phyloP scores from a whole-genome alignment of 2,113 vertebrate genomes.

The Albula goreensis region DNA sequence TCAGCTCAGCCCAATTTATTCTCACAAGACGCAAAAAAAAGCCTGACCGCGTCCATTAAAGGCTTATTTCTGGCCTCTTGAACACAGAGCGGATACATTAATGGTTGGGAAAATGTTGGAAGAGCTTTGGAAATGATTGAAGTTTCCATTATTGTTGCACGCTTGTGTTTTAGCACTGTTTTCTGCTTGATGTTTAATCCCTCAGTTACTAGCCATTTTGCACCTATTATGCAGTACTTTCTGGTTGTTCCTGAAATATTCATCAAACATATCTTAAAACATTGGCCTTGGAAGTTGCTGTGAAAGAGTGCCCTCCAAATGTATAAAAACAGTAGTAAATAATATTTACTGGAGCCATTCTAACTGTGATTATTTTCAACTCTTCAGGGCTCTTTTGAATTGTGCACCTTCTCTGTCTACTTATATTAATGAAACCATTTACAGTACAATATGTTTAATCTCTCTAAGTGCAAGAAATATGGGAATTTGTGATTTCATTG shows the following conservation, averaged over 20 bases:
- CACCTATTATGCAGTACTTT: not conserved
- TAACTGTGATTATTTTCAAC: not conserved
- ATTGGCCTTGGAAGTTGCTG: not conserved
- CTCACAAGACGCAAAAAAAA: not conserved
- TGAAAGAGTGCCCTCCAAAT: not conserved
- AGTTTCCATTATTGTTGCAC: not conserved
- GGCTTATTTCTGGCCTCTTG: not conserved
- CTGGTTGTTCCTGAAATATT: not conserved
- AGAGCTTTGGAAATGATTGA: not conserved
- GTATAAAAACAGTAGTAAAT: not conserved
- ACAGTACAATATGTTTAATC: too few relatives aligned
- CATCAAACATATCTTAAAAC: not conserved
- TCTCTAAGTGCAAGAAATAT: too few relatives aligned
- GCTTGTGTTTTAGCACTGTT: not conserved
- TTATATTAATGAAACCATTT: too few relatives aligned
- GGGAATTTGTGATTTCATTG: too few relatives aligned
- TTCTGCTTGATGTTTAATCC: not conserved
- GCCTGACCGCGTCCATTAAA: not conserved
- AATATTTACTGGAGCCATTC: not conserved
- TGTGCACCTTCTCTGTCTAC: too few relatives aligned
- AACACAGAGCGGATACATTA: not conserved
- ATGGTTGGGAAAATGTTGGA: not conserved
- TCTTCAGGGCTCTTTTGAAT: too few relatives aligned
- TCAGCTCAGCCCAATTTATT: conserved; percentile 5
- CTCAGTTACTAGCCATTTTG: not conserved